phyloP scores from a whole-genome alignment of 2,888 invertebrate genomes.

The Calliphora vomitoria region DNA sequence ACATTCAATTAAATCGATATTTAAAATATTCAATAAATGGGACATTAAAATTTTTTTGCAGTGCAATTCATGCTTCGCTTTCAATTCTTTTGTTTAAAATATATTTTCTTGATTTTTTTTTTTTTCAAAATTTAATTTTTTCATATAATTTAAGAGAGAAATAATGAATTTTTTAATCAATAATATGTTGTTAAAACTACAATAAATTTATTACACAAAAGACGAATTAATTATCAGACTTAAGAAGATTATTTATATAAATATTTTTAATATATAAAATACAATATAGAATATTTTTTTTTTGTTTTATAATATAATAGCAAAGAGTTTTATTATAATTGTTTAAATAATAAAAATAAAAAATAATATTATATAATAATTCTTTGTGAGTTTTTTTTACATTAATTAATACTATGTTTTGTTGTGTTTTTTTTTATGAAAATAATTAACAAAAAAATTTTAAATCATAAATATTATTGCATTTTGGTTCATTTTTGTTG shows the following conservation, averaged over 20 bases:
- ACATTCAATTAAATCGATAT: slow-evolving; percentile 53
- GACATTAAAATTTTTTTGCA: slow-evolving; percentile 39
- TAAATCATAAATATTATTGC: slow-evolving; percentile 61
- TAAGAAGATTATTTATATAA: slow-evolving; percentile 54
- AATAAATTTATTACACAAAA: slow-evolving; percentile 55
- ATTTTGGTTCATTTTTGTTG: slow-evolving; percentile 55
- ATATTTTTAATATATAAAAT: slow-evolving; percentile 50
- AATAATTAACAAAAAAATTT: slow-evolving; percentile 50
- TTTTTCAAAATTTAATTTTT: slow-evolving; percentile 22
- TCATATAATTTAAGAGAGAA: slow-evolving; percentile 12
- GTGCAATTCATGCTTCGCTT: slow-evolving; percentile 2
- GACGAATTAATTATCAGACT: slow-evolving; percentile 65
- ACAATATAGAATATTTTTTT: slow-evolving; percentile 31
- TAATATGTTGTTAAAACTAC: slow-evolving; percentile 46
- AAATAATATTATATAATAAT: slow-evolving; percentile 17
- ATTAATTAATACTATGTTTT: slow-evolving; percentile 60
- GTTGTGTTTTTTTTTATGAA: slow-evolving; percentile 6
- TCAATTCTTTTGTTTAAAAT: slow-evolving; percentile 22
- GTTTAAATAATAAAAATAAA: slow-evolving; percentile 15
- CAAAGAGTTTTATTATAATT: slow-evolving; percentile 13
- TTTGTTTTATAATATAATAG: slow-evolving; percentile 11
- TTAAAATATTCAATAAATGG: slow-evolving; percentile 52
- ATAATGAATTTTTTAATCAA: slow-evolving; percentile 20
- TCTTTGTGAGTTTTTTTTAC: slow-evolving; percentile 38
- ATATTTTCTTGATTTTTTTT: neutral